These are phyloP conservation scores for Drosophila burlai DNA, from an alignment of 1,140 invertebrate genomes.

Conservation along the genomic window DNA sequence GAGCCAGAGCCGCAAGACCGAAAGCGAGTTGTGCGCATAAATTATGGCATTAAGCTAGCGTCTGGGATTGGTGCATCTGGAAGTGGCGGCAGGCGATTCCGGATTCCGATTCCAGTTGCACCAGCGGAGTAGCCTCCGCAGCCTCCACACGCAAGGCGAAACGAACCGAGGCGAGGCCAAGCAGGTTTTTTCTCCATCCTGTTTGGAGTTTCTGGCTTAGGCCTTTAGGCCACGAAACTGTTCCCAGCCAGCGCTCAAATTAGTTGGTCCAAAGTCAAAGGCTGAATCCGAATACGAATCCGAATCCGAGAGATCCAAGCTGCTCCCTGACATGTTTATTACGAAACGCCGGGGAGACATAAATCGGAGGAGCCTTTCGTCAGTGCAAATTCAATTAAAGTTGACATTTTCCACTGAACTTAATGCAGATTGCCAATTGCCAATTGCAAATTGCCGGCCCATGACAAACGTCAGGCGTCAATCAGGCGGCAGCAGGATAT, in stretches of 20 bases:
- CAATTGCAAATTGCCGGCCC: constrained; percentile 33
- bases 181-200: constrained; percentile 49
- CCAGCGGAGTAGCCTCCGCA: constrained; percentile 12
- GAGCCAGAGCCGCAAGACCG: constrained; percentile 55
- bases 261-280: constrained; percentile 61
- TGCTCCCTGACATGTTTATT: constrained; percentile 77
- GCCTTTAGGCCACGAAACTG: constrained; percentile 26
- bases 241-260: constrained; percentile 62
- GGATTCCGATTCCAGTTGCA: constrained; percentile 39
- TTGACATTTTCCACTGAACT: constrained; percentile 77
- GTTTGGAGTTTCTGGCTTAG: constrained; percentile 11
- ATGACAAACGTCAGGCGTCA: constrained; percentile 64
- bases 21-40: constrained; percentile 79
- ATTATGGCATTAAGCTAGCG: constrained; percentile 81
- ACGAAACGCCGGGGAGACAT: constrained; percentile 55
- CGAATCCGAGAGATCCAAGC: constrained; percentile 35
- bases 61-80: constrained; percentile 73
- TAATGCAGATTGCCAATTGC: constrained; percentile 60
- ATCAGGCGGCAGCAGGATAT: constrained; percentile 60
- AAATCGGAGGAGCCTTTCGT: constrained; percentile 59
- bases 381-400: constrained; percentile 84
- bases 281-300: constrained; percentile 15
- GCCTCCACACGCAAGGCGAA: constrained; percentile 27
- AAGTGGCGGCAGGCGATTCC: constrained; percentile 39
- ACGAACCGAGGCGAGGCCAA: constrained; percentile 13